Conservation (phyloP, 1,140 invertebrate species). For the Centruroides vittatus region DNA sequence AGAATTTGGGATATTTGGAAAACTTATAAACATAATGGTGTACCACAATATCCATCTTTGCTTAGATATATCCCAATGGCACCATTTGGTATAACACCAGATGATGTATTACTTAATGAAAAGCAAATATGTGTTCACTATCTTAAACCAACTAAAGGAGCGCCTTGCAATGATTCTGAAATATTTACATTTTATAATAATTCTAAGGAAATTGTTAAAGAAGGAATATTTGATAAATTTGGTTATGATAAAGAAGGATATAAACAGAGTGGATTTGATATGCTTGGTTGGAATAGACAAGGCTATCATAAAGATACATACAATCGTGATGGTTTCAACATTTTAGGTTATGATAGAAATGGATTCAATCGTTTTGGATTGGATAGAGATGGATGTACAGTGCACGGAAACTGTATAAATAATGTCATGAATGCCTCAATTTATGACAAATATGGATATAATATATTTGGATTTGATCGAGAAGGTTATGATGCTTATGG, state of each 20-base stretch:
- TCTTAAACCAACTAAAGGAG: slow-evolving; percentile 5
- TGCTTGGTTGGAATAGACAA: slow-evolving; percentile 6
- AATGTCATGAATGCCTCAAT: neutral
- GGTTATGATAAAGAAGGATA: slow-evolving; percentile 12
- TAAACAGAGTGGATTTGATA: slow-evolving; percentile 9
- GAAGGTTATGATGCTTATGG: slow-evolving; percentile 10
- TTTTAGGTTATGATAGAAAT: slow-evolving; percentile 4
- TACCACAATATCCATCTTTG: slow-evolving; percentile 4
- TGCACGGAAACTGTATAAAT: slow-evolving; percentile 1
- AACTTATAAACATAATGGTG: neutral
- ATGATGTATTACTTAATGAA: slow-evolving; percentile 8
- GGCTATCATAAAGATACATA: slow-evolving; percentile 11
- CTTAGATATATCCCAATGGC: slow-evolving; percentile 2
- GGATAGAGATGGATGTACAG: slow-evolving; percentile 7
- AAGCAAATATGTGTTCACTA: slow-evolving; percentile 11
- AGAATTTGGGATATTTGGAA: slow-evolving; percentile 12
- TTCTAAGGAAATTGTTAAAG: neutral
- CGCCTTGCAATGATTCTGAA: slow-evolving; percentile 3
- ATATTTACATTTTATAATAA: neutral
- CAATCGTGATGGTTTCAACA: slow-evolving; percentile 14
- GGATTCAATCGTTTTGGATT: slow-evolving; percentile 13
- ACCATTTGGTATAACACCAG: slow-evolving; percentile 6
- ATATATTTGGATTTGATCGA: neutral
- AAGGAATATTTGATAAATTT: neutral
- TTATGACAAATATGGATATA: neutral